Conservation (phyloP, 2,113 vertebrate species). For the Parotia lawesii region DNA sequence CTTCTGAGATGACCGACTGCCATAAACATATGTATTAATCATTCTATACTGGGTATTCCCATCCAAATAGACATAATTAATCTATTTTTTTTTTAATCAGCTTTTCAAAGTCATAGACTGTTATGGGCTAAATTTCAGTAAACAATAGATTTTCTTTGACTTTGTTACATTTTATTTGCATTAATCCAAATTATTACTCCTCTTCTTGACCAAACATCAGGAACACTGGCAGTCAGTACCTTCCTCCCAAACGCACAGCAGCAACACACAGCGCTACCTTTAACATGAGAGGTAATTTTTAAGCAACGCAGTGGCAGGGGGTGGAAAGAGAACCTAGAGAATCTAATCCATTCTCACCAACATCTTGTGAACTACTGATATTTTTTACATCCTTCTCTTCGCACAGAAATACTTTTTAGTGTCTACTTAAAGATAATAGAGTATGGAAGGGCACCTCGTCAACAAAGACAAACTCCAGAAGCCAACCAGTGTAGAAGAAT, state of each 20-base stretch:
- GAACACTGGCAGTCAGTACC: background rate
- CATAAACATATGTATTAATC: background rate
- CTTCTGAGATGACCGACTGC: background rate
- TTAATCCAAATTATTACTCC: background rate
- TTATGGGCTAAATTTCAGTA: background rate
- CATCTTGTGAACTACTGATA: background rate
- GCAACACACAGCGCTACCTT: background rate
- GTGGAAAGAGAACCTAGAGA: background rate
- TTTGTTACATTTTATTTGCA: background rate
- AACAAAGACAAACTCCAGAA: background rate
- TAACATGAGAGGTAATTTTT: background rate
- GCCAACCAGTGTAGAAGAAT: background rate
- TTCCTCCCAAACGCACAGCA: background rate
- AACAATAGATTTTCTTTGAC: background rate
- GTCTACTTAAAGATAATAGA: background rate
- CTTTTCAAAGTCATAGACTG: background rate
- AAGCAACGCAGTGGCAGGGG: background rate
- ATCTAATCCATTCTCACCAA: background rate
- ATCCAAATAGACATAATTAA: background rate
- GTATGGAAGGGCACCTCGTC: background rate
- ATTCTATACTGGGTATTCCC: background rate
- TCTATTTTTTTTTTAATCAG: background rate
- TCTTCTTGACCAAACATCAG: background rate
- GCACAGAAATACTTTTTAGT: background rate
- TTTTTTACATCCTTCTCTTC: background rate